Conservation (phyloP, 2,797 vertebrate genomes). For the Lepilemur ruficaudatus region DNA sequence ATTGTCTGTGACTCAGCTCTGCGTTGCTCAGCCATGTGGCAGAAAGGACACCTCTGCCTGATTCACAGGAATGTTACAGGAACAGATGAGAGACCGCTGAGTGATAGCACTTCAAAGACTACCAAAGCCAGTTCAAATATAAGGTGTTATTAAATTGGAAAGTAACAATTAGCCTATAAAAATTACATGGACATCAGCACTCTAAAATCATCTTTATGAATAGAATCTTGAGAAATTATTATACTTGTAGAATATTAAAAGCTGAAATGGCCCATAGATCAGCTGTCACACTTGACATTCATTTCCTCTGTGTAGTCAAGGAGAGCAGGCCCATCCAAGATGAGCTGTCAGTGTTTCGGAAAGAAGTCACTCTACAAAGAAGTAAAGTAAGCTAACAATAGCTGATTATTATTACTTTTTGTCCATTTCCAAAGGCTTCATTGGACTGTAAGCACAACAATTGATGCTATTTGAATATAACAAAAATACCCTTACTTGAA, state of each 20-base stretch:
- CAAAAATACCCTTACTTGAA: background rate
- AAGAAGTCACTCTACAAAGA: constrained; percentile 38
- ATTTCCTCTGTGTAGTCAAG: constrained; percentile 69
- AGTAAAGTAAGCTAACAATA: constrained; percentile 22
- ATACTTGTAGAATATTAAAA: constrained; percentile 73
- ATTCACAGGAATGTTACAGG: background rate
- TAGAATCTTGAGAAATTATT: constrained; percentile 63
- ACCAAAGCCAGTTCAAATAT: background rate
- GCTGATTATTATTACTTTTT: background rate
- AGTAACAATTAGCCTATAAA: constrained; percentile 78
- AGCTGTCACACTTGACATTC: constrained; percentile 56
- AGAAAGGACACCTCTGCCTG: background rate
- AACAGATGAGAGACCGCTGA: background rate
- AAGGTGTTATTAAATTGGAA: constrained; percentile 62
- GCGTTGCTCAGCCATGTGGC: background rate
- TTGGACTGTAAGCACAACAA: background rate
- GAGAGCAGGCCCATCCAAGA: constrained; percentile 52
- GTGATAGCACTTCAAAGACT: constrained; percentile 2
- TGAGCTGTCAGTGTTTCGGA: constrained; percentile 45
- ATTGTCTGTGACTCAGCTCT: background rate
- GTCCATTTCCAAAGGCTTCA: constrained; percentile 21
- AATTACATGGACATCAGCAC: constrained; percentile 45
- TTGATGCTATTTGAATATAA: background rate
- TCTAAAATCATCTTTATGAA: constrained; percentile 71
- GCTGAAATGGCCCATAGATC: constrained; percentile 55